phyloP scores from a whole-genome alignment of 2,888 invertebrate genomes.

The Coenonympha arcania region DNA sequence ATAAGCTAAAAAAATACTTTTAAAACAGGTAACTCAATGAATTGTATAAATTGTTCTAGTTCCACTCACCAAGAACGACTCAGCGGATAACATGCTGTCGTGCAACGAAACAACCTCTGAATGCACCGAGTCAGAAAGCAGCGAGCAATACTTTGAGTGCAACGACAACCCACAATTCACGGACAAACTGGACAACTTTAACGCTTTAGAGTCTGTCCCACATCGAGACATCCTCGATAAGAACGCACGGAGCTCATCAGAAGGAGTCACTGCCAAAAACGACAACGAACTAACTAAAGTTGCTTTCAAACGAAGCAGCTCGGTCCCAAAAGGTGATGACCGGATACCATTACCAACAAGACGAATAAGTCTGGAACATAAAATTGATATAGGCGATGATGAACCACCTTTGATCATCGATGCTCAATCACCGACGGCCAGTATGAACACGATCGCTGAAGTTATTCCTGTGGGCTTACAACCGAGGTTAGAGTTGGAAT shows the following conservation, averaged over 20 bases:
- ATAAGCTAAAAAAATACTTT: too few relatives aligned
- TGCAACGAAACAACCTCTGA: conserved; percentile 70
- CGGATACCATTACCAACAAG: conserved; percentile 50
- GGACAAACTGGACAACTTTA: conserved; percentile 51
- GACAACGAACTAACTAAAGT: conserved; percentile 60
- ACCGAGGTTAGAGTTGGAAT: conserved; percentile 51
- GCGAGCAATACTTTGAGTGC: conserved; percentile 69
- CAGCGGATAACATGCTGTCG: conserved; percentile 68
- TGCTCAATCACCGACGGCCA: conserved; percentile 58
- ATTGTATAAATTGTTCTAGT: conserved; percentile 38
- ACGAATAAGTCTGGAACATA: conserved; percentile 65
- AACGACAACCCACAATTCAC: conserved; percentile 52
- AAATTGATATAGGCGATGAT: conserved; percentile 68
- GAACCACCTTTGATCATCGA: conserved; percentile 69
- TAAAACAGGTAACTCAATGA: not conserved
- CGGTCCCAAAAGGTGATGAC: conserved; percentile 63
- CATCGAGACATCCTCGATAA: conserved; percentile 54
- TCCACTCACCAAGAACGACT: conserved; percentile 65
- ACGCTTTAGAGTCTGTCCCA: conserved; percentile 43
- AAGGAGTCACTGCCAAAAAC: conserved; percentile 47
- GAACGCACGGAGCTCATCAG: conserved; percentile 38
- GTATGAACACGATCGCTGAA: conserved; percentile 67
- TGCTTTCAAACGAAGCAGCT: conserved; percentile 61
- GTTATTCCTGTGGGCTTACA: conserved; percentile 63
- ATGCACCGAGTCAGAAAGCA: conserved; percentile 70